Percentiles rank a stretch among this genome's conserved stretches.
Conservation (phyloP, 2,797 vertebrate species). For the Gymnoscopelus microlampas region DNA sequence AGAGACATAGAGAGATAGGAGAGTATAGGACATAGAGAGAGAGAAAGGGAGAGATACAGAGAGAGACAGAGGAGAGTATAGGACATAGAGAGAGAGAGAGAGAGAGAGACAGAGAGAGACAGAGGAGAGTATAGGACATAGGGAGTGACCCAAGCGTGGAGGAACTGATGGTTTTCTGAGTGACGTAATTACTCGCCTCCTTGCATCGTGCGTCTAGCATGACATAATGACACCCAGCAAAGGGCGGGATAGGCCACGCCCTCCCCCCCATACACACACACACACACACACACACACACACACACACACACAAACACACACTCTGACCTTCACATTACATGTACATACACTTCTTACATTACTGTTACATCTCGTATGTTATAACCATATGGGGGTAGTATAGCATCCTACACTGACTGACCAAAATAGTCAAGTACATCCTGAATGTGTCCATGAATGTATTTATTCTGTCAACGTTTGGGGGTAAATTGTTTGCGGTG, state of each 20-base stretch:
- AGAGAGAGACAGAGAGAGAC: too few species aligned
- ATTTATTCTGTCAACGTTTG: constrained; percentile 35
- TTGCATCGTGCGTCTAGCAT: constrained; percentile 69
- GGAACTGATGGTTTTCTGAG: constrained; percentile 78
- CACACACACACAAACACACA: constrained; percentile 24
- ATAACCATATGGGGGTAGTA: constrained; percentile 61
- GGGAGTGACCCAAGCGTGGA: constrained; percentile 72
- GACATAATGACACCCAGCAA: constrained; percentile 66
- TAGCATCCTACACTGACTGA: constrained; percentile 35
- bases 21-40: too few species aligned
- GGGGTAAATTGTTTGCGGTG: constrained; percentile 9
- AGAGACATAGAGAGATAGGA: too few species aligned
- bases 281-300: constrained; percentile 9
- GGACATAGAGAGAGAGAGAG: constrained; percentile 27
- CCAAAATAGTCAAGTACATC: constrained; percentile 40
- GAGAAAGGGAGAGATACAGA: too few species aligned
- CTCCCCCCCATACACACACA: constrained; percentile 28
- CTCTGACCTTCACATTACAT: constrained; percentile 73
- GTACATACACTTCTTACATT: constrained; percentile 13
- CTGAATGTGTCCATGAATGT: constrained; percentile 44
- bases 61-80: not conserved
- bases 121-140: not conserved
- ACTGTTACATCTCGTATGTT: constrained; percentile 53
- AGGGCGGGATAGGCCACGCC: constrained; percentile 32
- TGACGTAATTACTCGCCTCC: constrained; percentile 79